Evolutionary conservation across 2,797 vertebrate species (phyloP), one percentile per base, ranked within the genome.

Genomic region (Gambusia yucatana): DNA sequence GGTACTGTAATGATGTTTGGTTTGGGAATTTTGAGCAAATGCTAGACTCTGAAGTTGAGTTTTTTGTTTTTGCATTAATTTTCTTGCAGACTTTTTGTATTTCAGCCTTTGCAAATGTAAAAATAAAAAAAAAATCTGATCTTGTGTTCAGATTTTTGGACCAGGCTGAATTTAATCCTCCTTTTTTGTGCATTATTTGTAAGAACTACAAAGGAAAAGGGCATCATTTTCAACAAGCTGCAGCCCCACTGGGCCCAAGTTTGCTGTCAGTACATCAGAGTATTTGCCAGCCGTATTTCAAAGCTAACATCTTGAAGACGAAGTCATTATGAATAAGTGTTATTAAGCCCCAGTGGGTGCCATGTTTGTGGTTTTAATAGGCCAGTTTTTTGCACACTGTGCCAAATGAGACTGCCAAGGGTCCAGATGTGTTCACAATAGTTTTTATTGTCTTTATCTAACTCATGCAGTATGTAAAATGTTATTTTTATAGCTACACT

Each of bases 401-500:
- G 86, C 85, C 82, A 84, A 84, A 61, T 6, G 57, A 67, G 63
- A 9, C 73, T 1, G 57, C 59, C 16, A n/a, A 33, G 74, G 88
- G 89, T 89, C 84, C 87, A 89, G 70, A 16, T 22, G 75, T 86
- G 76, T 83, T 82, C 10, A 67, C 7, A 77, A 81, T 33, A 30
- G 82, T 87, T 88, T 80, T 14, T 17, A 50, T 89, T 91, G 86
- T 90, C 76, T 73, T 70, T 16, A 73, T 82, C 28, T 75, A 72
- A 80, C 78, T 82, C 78, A 82, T 77, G 28, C 77, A 85, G 63
- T 81, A 63, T 89, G 81, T 87, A 70, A 89, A 88, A 75, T n/a
- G 78, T 84, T 93, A 85, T 93, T 94, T 95, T 95, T 93, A 87
- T 92, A 93, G 88, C 79, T 78, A 25, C 77, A 75, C 22, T 65